Evolutionary conservation across 2,113 vertebrate species (phyloP).

Genomic region (Plecotus auritus): DNA sequence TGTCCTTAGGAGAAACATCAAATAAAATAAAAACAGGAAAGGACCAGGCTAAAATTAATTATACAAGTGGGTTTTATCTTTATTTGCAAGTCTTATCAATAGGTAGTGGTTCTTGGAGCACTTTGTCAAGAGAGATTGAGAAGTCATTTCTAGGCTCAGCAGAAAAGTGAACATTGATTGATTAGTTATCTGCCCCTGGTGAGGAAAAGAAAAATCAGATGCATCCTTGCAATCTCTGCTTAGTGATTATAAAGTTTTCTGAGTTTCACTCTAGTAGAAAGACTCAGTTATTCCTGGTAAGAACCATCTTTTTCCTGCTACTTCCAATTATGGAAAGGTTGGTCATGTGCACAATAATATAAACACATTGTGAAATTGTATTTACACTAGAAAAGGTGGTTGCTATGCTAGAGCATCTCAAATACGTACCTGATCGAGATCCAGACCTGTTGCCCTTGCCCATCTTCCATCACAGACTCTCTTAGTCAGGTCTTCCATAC

Average conservation of each 20-base stretch:
- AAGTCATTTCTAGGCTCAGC: conserved; percentile 9
- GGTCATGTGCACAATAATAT: background rate
- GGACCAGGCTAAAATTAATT: background rate
- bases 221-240: background rate
- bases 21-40: conserved; percentile 12
- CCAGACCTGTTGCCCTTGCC: background rate
- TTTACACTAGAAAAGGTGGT: background rate
- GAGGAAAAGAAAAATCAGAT: background rate
- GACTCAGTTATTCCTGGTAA: background rate
- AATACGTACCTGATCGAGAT: background rate
- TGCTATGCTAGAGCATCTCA: background rate
- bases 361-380: background rate
- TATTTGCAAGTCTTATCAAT: conserved; percentile 32
- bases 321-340: background rate
- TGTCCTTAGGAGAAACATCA: background rate
- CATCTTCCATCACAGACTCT: background rate
- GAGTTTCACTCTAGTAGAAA: background rate
- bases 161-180: background rate
- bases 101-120: background rate
- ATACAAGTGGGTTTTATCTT: conserved; percentile 6
- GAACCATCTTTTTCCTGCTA: background rate
- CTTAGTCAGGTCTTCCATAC: background rate
- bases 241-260: background rate
- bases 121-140: background rate
- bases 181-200: background rate